These are phyloP conservation scores for Nymphalis urticae DNA, from an alignment of 2,888 invertebrate species.

Conservation along the genomic window DNA sequence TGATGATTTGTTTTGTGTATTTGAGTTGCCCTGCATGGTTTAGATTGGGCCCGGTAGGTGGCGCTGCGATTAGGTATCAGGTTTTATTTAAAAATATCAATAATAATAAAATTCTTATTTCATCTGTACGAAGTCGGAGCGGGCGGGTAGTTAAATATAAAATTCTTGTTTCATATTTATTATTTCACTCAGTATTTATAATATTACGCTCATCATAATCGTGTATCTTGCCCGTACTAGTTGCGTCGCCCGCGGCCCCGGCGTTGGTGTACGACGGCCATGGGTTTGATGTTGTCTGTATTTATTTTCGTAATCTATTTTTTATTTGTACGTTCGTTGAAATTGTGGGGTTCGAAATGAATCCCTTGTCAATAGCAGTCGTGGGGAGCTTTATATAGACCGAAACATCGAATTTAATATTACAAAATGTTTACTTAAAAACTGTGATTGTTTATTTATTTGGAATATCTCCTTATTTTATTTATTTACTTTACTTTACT, in stretches of 20 bases:
- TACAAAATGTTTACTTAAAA: no score
- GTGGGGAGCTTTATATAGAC: neutral
- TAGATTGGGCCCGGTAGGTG: no score
- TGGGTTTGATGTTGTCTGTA: neutral
- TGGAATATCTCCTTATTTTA: no score
- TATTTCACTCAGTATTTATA: slow-evolving; percentile 18
- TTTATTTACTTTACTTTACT: no score
- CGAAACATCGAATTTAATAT: neutral
- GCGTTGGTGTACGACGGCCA: neutral
- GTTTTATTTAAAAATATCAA: no score
- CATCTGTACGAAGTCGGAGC: no score
- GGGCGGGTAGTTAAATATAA: neutral
- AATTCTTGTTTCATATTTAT: neutral
- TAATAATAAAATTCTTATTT: no score
- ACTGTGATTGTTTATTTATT: no score
- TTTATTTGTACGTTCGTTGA: slow-evolving; percentile 4
- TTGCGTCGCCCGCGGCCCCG: slow-evolving; percentile 16
- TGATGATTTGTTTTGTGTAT: no score
- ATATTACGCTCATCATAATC: slow-evolving; percentile 11
- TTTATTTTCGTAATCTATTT: slow-evolving; percentile 7
- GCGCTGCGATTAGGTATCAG: no score
- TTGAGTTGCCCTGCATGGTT: no score
- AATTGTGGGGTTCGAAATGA: slow-evolving; percentile 9
- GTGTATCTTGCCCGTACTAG: slow-evolving; percentile 13
- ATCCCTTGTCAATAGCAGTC: slow-evolving; percentile 5